Evolutionary conservation across 2,113 vertebrate species (phyloP).

Genomic region (Leptobrachium leishanense): DNA sequence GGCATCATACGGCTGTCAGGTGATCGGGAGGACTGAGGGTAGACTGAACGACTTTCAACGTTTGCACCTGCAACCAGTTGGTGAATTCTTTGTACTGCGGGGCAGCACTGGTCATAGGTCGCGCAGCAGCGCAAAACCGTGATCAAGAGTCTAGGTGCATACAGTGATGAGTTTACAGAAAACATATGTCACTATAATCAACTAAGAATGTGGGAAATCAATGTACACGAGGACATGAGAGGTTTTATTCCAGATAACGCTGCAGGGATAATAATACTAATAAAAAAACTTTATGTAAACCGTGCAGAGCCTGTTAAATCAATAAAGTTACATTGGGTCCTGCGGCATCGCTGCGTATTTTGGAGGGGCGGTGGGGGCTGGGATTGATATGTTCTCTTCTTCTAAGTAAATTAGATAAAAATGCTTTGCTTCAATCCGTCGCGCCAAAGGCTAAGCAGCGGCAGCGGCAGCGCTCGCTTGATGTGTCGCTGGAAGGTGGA

Average conservation of each 20-base stretch:
- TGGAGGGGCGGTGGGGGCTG: background rate
- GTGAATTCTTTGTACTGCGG: no score
- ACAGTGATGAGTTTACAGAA: no score
- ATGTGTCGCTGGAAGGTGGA: background rate
- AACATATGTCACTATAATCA: slow-evolving; percentile 6
- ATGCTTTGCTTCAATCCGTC: slow-evolving; percentile 14
- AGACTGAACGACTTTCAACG: no score
- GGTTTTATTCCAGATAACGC: slow-evolving; percentile 15
- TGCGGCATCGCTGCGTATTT: slow-evolving; percentile 28
- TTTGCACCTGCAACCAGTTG: no score
- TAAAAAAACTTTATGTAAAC: slow-evolving; percentile 26
- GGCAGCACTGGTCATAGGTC: no score
- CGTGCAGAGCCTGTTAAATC: slow-evolving; percentile 12
- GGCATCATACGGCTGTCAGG: no score
- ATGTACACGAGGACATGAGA: slow-evolving; percentile 19
- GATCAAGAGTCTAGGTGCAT: no score
- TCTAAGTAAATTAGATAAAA: slow-evolving; percentile 47
- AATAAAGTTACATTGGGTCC: slow-evolving; percentile 29
- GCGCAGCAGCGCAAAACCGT: no score
- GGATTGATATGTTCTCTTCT: slow-evolving; percentile 36
- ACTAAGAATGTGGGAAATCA: slow-evolving; percentile 15
- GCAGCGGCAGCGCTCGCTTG: background rate
- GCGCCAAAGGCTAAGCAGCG: background rate
- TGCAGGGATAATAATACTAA: slow-evolving; percentile 10
- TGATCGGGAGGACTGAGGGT: no score